Percentiles rank a stretch among this genome's conserved stretches.
phyloP scores from a whole-genome alignment of 2,113 vertebrate species.

The Mesitornis unicolor region DNA sequence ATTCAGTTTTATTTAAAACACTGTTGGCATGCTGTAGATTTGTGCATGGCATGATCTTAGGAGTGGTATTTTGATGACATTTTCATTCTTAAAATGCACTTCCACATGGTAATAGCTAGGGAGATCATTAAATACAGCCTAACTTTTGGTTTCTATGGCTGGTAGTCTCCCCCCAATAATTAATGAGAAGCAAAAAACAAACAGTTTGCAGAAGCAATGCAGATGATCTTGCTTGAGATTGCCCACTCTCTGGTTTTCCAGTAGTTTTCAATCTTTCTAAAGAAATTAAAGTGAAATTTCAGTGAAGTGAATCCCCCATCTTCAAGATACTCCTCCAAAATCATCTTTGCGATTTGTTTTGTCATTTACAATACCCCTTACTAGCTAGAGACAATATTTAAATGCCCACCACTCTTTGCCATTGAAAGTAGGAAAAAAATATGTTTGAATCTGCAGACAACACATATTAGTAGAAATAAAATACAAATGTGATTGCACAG shows the following conservation, averaged over 20 bases:
- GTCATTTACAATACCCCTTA: background rate
- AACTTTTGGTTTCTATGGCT: background rate
- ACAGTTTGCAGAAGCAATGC: background rate
- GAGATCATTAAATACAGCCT: background rate
- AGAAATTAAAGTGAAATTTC: background rate
- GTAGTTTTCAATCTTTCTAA: background rate
- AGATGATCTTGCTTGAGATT: background rate
- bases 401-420: background rate
- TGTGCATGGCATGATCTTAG: accelerated
- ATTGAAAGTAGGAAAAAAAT: background rate
- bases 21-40: background rate
- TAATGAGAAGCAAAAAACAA: background rate
- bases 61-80: background rate
- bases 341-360: background rate
- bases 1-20: background rate
- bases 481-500: background rate
- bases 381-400: background rate
- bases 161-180: background rate
- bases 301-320: background rate
- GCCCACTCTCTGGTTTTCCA: background rate
- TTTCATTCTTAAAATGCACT: background rate
- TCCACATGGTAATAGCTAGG: background rate
- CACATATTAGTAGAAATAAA: background rate
- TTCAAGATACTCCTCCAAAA: background rate
- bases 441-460: background rate